Conservation (phyloP, 2,888 invertebrate species). For the Platycheirus rosarum region DNA sequence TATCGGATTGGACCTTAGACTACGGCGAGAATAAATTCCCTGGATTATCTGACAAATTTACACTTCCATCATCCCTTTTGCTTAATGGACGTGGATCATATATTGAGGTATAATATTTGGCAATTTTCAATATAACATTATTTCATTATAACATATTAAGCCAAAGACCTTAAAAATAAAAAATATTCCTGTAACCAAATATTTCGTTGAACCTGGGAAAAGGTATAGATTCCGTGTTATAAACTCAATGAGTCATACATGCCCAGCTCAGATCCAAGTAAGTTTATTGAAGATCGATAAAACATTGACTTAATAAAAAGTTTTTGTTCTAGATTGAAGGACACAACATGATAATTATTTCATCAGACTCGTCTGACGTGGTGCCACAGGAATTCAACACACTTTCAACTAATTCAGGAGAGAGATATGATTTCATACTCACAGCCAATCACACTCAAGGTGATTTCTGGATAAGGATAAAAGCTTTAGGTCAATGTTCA, state of each 20-base stretch:
- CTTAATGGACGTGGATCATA: constrained; percentile 78
- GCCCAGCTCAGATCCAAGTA: constrained; percentile 79
- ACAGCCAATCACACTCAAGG: constrained; percentile 79
- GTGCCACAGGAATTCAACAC: constrained; percentile 76
- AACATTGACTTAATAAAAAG: no score
- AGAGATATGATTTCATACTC: constrained; percentile 83
- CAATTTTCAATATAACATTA: no score
- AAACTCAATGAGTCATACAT: constrained; percentile 78
- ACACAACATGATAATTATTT: constrained; percentile 79
- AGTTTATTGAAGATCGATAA: background rate
- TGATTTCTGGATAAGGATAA: constrained; percentile 77
- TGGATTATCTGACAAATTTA: constrained; percentile 75
- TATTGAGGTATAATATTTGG: constrained; percentile 66
- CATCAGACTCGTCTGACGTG: constrained; percentile 79
- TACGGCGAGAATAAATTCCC: constrained; percentile 81
- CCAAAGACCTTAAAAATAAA: constrained; percentile 2
- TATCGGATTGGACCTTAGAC: constrained; percentile 91
- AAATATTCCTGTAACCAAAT: constrained; percentile 75
- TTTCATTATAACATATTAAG: background rate
- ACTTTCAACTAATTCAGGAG: constrained; percentile 81
- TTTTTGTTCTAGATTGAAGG: constrained; percentile 76
- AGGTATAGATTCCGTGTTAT: constrained; percentile 80
- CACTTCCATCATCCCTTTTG: constrained; percentile 76
- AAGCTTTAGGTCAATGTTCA: constrained; percentile 74
- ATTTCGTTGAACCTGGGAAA: constrained; percentile 76